These are phyloP conservation scores for Cotesia typhae DNA, from an alignment of 1,140 invertebrate species.

Conservation along the genomic window DNA sequence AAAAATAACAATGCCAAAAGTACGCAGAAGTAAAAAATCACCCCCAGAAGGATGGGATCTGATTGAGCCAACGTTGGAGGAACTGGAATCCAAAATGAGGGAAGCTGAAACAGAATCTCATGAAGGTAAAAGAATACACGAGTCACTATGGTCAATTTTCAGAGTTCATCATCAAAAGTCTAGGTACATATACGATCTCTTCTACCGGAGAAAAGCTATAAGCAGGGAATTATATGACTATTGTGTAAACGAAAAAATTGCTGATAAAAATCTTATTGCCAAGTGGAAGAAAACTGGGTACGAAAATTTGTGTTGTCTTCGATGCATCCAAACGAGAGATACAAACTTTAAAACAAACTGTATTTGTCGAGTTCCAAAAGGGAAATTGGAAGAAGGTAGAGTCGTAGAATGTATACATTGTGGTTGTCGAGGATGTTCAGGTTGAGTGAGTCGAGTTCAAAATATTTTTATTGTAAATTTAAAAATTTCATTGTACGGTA, in stretches of 20 bases:
- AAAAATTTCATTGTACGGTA: no score
- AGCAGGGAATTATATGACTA: constrained; percentile 97
- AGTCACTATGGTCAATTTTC: constrained; percentile 99
- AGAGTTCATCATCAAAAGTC: constrained; percentile 99
- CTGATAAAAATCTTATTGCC: constrained; percentile 96
- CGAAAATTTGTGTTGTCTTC: constrained; percentile 97
- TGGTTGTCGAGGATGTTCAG: constrained; percentile 95
- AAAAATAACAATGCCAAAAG: constrained; percentile 84
- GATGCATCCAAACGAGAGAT: constrained; percentile 98
- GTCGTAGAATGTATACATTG: constrained; percentile 98
- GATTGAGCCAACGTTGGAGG: constrained; percentile 97
- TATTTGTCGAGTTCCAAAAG: constrained; percentile 98
- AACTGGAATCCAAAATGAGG: constrained; percentile 98
- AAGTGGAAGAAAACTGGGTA: constrained; percentile 99
- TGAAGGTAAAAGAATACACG: constrained; percentile 98
- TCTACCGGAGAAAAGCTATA: constrained; percentile 95
- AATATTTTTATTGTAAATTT: no score
- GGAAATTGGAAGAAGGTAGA: constrained; percentile 96
- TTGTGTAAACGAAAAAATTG: constrained; percentile 96
- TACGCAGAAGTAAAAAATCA: constrained; percentile 88
- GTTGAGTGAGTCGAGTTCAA: constrained; percentile 61
- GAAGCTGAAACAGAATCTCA: constrained; percentile 99
- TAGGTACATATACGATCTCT: constrained; percentile 97
- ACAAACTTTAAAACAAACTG: constrained; percentile 99
- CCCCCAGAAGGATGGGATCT: constrained; percentile 99